Evolutionary conservation across 2,888 invertebrate species (phyloP).

Genomic region (Eilema sororculum): DNA sequence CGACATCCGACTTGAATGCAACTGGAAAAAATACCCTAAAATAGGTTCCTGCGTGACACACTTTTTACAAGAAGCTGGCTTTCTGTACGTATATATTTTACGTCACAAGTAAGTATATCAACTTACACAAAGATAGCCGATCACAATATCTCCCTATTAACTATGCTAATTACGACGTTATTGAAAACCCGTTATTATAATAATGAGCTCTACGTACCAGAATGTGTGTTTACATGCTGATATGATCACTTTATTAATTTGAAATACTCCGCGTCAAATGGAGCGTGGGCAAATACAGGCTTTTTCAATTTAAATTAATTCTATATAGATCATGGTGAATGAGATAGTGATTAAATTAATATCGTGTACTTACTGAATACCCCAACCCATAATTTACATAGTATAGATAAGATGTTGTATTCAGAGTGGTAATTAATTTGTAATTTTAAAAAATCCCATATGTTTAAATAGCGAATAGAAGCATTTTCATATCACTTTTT

Average conservation of each 20-base stretch:
- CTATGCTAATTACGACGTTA: background rate
- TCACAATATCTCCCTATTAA: slow-evolving; percentile 8
- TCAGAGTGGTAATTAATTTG: background rate
- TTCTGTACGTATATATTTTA: too few relatives aligned
- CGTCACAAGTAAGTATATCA: slow-evolving; percentile 1
- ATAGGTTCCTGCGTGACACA: too few relatives aligned
- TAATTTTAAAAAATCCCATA: too few relatives aligned
- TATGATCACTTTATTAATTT: slow-evolving; percentile 20
- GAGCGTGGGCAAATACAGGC: slow-evolving; percentile 6
- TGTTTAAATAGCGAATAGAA: too few relatives aligned
- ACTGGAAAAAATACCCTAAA: too few relatives aligned
- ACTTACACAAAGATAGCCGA: background rate
- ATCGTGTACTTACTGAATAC: background rate
- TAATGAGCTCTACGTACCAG: slow-evolving; percentile 9
- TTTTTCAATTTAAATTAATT: slow-evolving; percentile 15
- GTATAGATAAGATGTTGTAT: background rate
- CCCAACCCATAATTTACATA: background rate
- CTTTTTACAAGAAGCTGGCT: too few relatives aligned
- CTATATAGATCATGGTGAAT: slow-evolving; percentile 9
- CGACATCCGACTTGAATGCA: too few relatives aligned
- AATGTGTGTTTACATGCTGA: slow-evolving; percentile 3
- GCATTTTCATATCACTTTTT: too few relatives aligned
- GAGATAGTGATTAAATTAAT: slow-evolving; percentile 10
- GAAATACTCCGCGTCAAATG: slow-evolving; percentile 4
- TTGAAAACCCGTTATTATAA: slow-evolving; percentile 8